Base-by-base conservation (phyloP, 2,113 vertebrate species). In the Microtus richardsoni region DNA sequence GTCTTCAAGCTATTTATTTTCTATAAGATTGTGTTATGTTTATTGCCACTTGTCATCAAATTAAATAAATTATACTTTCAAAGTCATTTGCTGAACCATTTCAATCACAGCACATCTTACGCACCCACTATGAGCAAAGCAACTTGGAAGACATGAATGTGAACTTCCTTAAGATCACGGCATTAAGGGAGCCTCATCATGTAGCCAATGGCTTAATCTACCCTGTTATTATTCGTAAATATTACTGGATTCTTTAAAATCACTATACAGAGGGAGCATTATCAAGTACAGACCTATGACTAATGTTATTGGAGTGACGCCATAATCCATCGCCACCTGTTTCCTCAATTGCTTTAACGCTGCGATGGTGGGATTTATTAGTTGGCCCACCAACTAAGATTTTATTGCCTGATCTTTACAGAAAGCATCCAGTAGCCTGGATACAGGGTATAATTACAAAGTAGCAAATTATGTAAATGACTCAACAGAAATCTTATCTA, bases 111-210 rank as follows among this genome's bases (percentile, higher is more conserved):
- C 4, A 78, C 62, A 47, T 73, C 52, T 5, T n/a, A 82, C 22
- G 5, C 30, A 58, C 3, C 16, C 36, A 3, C 0, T 4, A 19
- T 14, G 0, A 62, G 3, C 7, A 44, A 10, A 71, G 7, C 1
- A 60, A 49, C 16, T 10, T 16, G 66, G 60, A 49, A 41, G 7
- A 58, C 8, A n/a, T 1, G 14, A 41, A 30, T 28, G 21, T 36
- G 36, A 84, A 60, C 30, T 24, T 22, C 3, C n/a, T 12, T 17
- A 30, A 58, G 44, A 36, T 71, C 33, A 21, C 39, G 2, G 0
- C 30, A 2, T 26, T 28, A 14, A 41, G 60, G 16, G 16, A 0
- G 2, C 2, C 11, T 3, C 1, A 3, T 14, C 58, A 3, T 0
- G 14, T 30, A 24, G 3, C 30, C 52, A 22, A 9, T 1, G 39